Evolutionary conservation across 2,888 invertebrate genomes (phyloP).

Genomic region (Lasius fuliginosus): DNA sequence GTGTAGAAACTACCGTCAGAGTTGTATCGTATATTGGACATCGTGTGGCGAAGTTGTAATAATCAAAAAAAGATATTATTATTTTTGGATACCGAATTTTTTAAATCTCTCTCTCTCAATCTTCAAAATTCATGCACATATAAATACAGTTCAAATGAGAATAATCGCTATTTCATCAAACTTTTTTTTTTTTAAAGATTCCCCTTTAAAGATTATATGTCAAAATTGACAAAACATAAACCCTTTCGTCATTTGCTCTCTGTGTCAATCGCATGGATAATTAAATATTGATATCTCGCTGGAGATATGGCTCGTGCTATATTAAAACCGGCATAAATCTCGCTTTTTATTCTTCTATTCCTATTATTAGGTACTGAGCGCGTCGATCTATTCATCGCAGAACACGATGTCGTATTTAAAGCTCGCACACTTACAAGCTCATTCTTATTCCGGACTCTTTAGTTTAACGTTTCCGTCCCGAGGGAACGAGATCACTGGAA

Average conservation of each 20-base stretch:
- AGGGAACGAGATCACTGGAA: neutral
- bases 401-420: neutral
- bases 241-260: neutral
- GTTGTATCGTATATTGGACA: neutral
- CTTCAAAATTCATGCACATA: neutral
- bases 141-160: neutral
- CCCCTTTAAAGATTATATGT: neutral
- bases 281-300: neutral
- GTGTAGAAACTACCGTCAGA: neutral
- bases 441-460: neutral
- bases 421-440: neutral
- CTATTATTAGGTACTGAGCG: neutral
- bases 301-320: neutral
- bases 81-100: neutral
- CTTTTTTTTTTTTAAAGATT: neutral
- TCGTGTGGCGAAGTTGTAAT: neutral
- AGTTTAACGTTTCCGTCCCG: neutral
- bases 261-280: neutral
- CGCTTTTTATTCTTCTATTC: neutral
- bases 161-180: neutral
- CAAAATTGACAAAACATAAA: neutral
- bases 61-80: neutral
- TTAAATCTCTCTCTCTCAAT: neutral
- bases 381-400: neutral
- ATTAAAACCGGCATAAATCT: neutral